Evolutionary conservation across 37 sponge, comb jelly and placozoan genomes (phyloP).

Genomic region (Petrosia ficiformis): DNA sequence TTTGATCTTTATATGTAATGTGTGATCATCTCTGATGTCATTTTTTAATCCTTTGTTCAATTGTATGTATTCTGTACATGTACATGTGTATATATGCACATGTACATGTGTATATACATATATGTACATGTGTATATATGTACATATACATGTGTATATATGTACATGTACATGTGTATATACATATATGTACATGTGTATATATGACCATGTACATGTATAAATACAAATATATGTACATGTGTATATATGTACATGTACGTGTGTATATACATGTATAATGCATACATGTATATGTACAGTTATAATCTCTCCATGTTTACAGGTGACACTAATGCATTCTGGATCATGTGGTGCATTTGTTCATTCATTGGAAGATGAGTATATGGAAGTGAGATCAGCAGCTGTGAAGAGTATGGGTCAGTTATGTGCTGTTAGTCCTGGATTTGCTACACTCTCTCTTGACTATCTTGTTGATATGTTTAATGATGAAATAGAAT

Average conservation of each 20-base stretch:
- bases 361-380: slow-evolving; percentile 92
- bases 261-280: neutral
- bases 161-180: neutral
- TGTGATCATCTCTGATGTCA: no score
- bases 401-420: slow-evolving; percentile 81
- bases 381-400: slow-evolving; percentile 85
- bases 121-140: neutral
- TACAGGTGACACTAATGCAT: slow-evolving; percentile 41
- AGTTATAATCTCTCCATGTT: no score
- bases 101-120: neutral
- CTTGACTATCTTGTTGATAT: slow-evolving; percentile 90
- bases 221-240: neutral
- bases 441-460: slow-evolving; percentile 60
- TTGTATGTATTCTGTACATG: neutral
- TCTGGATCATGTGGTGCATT: slow-evolving; percentile 94
- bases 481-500: slow-evolving; percentile 93
- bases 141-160: neutral
- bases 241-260: neutral
- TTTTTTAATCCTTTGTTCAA: no score
- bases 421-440: slow-evolving; percentile 33
- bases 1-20: no score
- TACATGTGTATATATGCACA: neutral
- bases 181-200: neutral
- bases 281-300: no score
- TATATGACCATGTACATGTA: neutral